Base-by-base conservation (phyloP, 1,140 invertebrate species). In the Eurosta solidaginis region DNA sequence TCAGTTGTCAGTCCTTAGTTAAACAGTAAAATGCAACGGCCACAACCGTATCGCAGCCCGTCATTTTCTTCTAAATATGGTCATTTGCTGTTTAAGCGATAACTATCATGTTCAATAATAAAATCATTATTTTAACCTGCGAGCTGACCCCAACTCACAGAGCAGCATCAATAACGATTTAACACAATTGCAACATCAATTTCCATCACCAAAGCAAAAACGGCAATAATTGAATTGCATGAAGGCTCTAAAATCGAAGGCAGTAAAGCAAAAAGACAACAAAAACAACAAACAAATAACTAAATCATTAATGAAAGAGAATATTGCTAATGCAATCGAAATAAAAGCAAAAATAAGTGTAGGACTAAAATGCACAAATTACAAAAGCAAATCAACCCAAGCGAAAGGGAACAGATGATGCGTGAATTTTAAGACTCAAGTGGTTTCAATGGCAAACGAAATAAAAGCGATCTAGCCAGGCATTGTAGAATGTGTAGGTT, bases 151-250 rank as follows among this genome's bases (percentile, higher is more conserved):
- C 59, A 36, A 7, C 27, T 5, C 6, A 29, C 20, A 27, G 33
- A 36, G 40, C 29, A 68, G 33, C 59, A 68, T 68, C 59, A 68
- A 68, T 68, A 68, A 68, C 59, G 59, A 68, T 68, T 68, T 68
- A 68, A 68, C 33, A 40, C 33, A 68, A 68, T 68, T 68, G 59
- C 59, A 68, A 68, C 33, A 68, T 42, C 27, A 68, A 68, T 68
- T 68, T 68, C n/a, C 59, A 68, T 68, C 59, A 68, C 17, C 29
- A 22, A 40, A 6, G 59, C 5, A 68, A 40, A 22, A 33, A 68
- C n/a, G 17, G 3, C 1, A n/a, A 10, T 33, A 68, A 68, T 68
- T 68, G 59, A 68, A 20, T 68, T 68, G 59, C 33, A 36, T 68
- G 40, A 68, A 68, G 12, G 6, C 29, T 10, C 7, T 6, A 36